phyloP scores from a whole-genome alignment of 2,888 invertebrate species.

The Lottia scabra region DNA sequence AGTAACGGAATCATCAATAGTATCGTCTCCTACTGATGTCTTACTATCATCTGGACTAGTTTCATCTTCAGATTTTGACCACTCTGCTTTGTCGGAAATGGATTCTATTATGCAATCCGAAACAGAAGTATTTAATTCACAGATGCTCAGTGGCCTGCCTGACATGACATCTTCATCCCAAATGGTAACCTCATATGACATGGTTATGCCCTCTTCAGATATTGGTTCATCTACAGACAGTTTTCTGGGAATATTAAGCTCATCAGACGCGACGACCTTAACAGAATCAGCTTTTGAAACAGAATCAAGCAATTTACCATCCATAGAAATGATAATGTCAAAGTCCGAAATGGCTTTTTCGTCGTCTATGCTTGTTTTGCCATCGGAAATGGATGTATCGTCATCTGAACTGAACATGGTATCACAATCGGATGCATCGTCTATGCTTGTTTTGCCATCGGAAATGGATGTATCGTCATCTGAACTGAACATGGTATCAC shows the following conservation, averaged over 20 bases:
- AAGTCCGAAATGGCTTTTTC: not conserved
- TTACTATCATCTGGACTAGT: not conserved
- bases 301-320: not conserved
- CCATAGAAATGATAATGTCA: not conserved
- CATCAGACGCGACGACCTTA: too few relatives aligned
- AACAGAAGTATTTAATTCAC: not conserved
- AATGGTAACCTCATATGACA: not conserved
- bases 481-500: too few relatives aligned
- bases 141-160: not conserved
- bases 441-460: not conserved
- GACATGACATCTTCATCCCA: not conserved
- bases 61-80: not conserved
- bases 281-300: not conserved
- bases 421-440: too few relatives aligned
- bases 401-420: too few relatives aligned
- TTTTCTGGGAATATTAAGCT: too few relatives aligned
- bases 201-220: too few relatives aligned
- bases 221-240: too few relatives aligned
- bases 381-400: not conserved
- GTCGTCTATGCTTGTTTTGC: not conserved
- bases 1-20: not conserved
- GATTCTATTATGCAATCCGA: not conserved
- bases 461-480: not conserved
- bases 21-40: not conserved
- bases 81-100: not conserved